Percentiles rank a stretch among this genome's conserved stretches.
phyloP scores from a whole-genome alignment of 1,140 invertebrate genomes.

The Frieseomelitta varia region DNA sequence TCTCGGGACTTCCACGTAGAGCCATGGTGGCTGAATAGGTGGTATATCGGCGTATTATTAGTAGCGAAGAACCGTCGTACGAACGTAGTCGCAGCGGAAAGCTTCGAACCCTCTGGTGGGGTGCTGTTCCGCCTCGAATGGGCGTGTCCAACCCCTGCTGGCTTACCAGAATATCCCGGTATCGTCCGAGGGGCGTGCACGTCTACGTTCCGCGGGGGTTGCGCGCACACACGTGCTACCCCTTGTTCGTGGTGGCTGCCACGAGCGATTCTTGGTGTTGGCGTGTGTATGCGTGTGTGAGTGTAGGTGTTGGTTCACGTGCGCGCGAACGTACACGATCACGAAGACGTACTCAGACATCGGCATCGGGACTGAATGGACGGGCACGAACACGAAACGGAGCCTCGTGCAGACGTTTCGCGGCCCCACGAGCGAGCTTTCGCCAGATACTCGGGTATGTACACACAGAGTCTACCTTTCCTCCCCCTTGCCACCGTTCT shows the following conservation, averaged over 20 bases:
- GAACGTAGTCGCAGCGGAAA: constrained; percentile 41
- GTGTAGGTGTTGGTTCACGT: constrained; percentile 18
- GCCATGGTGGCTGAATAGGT: constrained; percentile 79
- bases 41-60: constrained; percentile 79
- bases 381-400: constrained; percentile 59
- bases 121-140: constrained; percentile 73
- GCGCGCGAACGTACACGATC: constrained; percentile 28
- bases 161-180: constrained; percentile 63
- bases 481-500: constrained; percentile 21
- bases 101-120: constrained; percentile 54
- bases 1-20: constrained; percentile 67
- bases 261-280: constrained; percentile 22
- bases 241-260: constrained; percentile 25
- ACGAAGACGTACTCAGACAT: constrained; percentile 7
- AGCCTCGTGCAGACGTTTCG: constrained; percentile 65
- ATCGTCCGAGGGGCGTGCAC: constrained; percentile 58
- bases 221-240: constrained; percentile 65
- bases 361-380: constrained; percentile 54
- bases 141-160: constrained; percentile 68
- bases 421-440: constrained; percentile 67
- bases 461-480: constrained; percentile 66
- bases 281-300: background rate
- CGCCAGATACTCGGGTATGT: constrained; percentile 73
- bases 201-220: constrained; percentile 46
- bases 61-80: constrained; percentile 63